Evolutionary conservation across 2,113 vertebrate species (phyloP).

Genomic region (Stegastes partitus): DNA sequence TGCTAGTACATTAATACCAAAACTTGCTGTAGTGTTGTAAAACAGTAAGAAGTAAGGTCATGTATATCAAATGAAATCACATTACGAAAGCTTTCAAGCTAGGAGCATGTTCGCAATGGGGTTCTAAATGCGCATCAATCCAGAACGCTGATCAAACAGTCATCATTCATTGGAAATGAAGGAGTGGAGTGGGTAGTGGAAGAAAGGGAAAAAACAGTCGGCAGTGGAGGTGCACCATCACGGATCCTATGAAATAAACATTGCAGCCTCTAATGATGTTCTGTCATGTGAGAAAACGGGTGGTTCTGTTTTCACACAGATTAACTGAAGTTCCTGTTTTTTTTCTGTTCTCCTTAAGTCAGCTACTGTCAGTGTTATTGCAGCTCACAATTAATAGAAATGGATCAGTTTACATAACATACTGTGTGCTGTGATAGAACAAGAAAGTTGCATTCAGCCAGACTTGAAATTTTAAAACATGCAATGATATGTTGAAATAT

Average conservation of each 20-base stretch:
- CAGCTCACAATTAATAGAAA: constrained; percentile 17
- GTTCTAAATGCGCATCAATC: constrained; percentile 12
- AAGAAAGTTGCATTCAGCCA: background rate
- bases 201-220: constrained; percentile 16
- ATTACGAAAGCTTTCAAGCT: constrained; percentile 9
- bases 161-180: constrained; percentile 16
- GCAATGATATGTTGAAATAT: background rate
- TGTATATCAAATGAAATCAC: background rate
- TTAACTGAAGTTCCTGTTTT: background rate
- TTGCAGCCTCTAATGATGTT: constrained; percentile 9
- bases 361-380: constrained; percentile 25
- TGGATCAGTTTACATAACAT: background rate
- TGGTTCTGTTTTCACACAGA: constrained; percentile 12
- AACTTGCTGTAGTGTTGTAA: background rate
- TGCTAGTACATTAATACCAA: background rate
- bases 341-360: constrained; percentile 9
- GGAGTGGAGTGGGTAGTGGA: background rate
- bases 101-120: background rate
- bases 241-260: constrained; percentile 45
- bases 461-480: constrained; percentile 36
- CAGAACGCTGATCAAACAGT: constrained; percentile 5
- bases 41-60: background rate
- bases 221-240: background rate
- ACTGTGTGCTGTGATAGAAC: background rate
- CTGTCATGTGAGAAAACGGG: background rate